Evolutionary conservation across 92 coral and sea anemone species (phyloP).

Genomic region (Palythoa caribaeorum): DNA sequence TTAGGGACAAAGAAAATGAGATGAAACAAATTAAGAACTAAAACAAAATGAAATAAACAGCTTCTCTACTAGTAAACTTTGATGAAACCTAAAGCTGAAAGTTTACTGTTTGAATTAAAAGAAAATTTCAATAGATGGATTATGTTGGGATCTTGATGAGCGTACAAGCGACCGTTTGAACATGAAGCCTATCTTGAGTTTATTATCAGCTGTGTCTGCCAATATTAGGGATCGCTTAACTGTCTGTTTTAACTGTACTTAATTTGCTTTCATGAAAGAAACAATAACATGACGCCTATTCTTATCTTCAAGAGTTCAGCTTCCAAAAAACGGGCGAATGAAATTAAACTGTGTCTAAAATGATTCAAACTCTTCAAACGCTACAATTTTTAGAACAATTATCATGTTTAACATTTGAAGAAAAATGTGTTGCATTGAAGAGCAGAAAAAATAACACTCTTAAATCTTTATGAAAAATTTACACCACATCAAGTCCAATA

Average conservation of each 20-base stretch:
- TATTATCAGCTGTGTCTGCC: slow-evolving; percentile 12
- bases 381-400: not conserved
- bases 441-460: not conserved
- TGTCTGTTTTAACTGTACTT: slow-evolving; percentile 23
- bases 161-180: not conserved
- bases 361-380: not conserved
- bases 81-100: not conserved
- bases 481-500: slow-evolving; percentile 21
- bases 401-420: not conserved
- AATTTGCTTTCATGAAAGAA: slow-evolving; percentile 36
- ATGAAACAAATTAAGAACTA: not conserved
- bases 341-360: not conserved
- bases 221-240: slow-evolving; percentile 29
- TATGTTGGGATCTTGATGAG: not conserved
- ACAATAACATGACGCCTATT: slow-evolving; percentile 22
- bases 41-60: slow-evolving; percentile 6
- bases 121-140: not conserved
- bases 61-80: not conserved
- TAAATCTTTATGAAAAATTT: slow-evolving; percentile 39
- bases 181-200: not conserved
- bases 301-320: slow-evolving; percentile 1
- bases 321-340: not conserved
- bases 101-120: not conserved
- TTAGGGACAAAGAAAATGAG: not conserved
- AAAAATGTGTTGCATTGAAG: slow-evolving; percentile 9